These are phyloP conservation scores for Cryptomyrus ogoouensis DNA, from an alignment of 2,113 vertebrate genomes.

Conservation along the genomic window DNA sequence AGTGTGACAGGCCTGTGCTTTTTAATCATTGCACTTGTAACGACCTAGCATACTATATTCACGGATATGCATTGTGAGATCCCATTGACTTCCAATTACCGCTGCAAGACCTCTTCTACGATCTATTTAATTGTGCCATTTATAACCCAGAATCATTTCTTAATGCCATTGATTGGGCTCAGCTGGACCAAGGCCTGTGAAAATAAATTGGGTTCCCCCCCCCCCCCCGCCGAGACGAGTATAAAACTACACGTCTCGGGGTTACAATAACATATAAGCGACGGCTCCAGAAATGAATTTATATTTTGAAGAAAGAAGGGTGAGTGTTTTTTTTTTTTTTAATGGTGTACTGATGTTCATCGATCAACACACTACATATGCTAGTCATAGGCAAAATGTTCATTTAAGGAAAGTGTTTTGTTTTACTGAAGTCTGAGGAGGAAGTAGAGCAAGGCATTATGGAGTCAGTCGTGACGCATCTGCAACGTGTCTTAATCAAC, in stretches of 20 bases:
- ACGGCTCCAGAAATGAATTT: conserved; percentile 35
- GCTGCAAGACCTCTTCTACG: conserved; percentile 16
- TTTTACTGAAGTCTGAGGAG: not conserved
- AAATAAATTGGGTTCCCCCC: conserved; percentile 68
- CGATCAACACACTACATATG: not conserved
- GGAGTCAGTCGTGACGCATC: not conserved
- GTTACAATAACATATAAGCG: conserved; percentile 60
- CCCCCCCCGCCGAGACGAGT: conserved; percentile 60
- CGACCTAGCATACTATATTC: conserved; percentile 33
- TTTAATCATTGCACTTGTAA: conserved; percentile 41
- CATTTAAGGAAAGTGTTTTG: not conserved
- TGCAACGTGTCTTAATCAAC: not conserved
- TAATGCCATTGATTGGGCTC: conserved; percentile 72
- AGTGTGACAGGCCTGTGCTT: conserved; percentile 13
- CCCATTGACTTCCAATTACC: conserved; percentile 35
- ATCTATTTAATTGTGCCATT: conserved; percentile 66
- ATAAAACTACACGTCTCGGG: conserved; percentile 57
- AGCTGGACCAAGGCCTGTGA: conserved; percentile 62
- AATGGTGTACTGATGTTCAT: not conserved
- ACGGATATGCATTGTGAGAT: conserved; percentile 28
- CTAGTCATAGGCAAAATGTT: not conserved
- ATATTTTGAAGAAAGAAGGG: conserved; percentile 10
- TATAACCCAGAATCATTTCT: conserved; percentile 66
- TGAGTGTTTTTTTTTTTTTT: not conserved
- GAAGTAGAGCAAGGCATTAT: not conserved